phyloP scores from a whole-genome alignment of 2,888 invertebrate species.

The Nasonia oneida region DNA sequence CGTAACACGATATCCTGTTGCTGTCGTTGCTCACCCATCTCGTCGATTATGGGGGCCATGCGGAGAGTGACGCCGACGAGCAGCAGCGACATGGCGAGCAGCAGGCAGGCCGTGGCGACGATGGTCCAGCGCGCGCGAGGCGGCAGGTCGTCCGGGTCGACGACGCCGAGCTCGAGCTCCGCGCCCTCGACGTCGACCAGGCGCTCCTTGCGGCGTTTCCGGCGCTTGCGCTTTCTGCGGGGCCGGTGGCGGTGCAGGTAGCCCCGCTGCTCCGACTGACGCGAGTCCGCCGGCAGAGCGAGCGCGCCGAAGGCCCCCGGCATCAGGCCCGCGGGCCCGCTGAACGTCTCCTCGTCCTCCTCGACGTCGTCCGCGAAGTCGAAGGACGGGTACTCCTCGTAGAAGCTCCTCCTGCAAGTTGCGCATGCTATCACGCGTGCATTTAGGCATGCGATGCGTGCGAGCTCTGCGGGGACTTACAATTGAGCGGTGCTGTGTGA shows the following conservation, averaged over 20 bases:
- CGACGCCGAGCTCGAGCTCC: conserved; percentile 75
- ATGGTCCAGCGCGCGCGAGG: conserved; percentile 94
- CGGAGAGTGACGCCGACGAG: conserved; percentile 94
- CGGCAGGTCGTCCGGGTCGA: conserved; percentile 91
- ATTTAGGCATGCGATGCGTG: neutral
- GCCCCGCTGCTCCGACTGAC: conserved; percentile 56
- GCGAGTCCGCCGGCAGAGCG: conserved; percentile 62
- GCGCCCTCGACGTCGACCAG: conserved; percentile 70
- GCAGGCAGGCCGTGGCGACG: conserved; percentile 92
- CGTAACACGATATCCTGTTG: too few relatives aligned
- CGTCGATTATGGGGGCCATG: conserved; percentile 97
- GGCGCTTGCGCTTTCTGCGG: conserved; percentile 73
- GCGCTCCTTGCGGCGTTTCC: conserved; percentile 49
- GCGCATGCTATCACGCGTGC: neutral
- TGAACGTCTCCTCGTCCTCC: conserved; percentile 74
- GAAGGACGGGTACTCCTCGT: conserved; percentile 80
- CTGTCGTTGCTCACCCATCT: conserved; percentile 88
- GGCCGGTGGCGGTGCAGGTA: conserved; percentile 72
- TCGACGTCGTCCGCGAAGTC: conserved; percentile 80
- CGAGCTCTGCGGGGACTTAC: conserved; percentile 67
- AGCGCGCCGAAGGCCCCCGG: neutral
- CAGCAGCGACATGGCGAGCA: conserved; percentile 93
- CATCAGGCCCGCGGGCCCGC: conserved; percentile 65
- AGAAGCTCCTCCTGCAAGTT: conserved; percentile 77
- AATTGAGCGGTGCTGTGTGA: conserved; percentile 75